Percentiles rank a stretch among this genome's conserved stretches.
Conservation (phyloP, 1,140 invertebrate species). For the Bombus waltoni region DNA sequence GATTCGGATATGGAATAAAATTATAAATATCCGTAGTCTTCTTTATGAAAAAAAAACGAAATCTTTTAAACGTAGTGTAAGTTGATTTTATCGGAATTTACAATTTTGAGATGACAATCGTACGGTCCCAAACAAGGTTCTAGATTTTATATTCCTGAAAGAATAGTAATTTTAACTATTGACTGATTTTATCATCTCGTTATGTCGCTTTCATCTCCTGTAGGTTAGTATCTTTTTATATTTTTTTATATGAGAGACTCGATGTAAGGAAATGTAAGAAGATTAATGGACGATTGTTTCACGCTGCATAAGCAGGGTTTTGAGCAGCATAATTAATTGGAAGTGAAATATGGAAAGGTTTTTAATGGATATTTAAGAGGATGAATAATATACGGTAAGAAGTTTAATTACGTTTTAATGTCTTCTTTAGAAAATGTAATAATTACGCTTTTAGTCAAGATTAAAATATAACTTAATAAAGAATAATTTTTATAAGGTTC, state of each 20-base stretch:
- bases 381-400: not conserved
- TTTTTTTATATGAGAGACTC: not conserved
- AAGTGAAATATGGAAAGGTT: not conserved
- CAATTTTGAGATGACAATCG: too few relatives aligned
- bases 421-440: not conserved
- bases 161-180: too few relatives aligned
- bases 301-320: not conserved
- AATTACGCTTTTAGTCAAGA: not conserved
- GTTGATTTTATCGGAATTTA: too few relatives aligned
- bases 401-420: not conserved
- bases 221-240: not conserved
- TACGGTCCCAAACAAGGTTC: too few relatives aligned
- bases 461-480: not conserved
- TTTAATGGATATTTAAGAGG: not conserved
- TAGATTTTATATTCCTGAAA: too few relatives aligned
- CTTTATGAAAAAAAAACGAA: too few relatives aligned
- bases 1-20: too few relatives aligned
- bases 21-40: too few relatives aligned
- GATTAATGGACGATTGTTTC: not conserved
- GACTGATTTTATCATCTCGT: too few relatives aligned
- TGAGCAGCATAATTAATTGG: not conserved
- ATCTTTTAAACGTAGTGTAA: too few relatives aligned
- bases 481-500: too few relatives aligned
- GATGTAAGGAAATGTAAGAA: not conserved
- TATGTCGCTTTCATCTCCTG: too few relatives aligned